Base-by-base conservation (phyloP, 2,113 vertebrate genomes). In the Bettongia penicillata region DNA sequence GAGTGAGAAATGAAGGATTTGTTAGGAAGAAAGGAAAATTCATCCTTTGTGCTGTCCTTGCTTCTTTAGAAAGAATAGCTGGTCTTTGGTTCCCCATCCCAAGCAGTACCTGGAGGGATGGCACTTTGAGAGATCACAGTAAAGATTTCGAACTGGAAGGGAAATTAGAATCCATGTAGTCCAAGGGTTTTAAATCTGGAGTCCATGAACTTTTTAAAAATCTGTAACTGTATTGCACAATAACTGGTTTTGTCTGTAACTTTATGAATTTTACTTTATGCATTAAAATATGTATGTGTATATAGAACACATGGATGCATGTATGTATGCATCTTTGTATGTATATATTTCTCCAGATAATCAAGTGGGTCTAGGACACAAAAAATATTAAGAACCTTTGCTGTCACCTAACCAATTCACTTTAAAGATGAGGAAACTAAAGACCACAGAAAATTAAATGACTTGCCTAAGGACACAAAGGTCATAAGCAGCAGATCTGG, bases 51-150 rank as follows among this genome's bases (percentile, higher is more conserved):
- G 50, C 31, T 93, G 28, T 51, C 3, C 47, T 43, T 37, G 90
- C 49, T 31, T 89, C 51, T 92, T 91, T 93, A 57, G 92, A 97
- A 91, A 94, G 49, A 93, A 26, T 48, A 89, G 22, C n/a, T 55
- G 6, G 89, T 0, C 49, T 96, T 94, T 92, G n/a, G 11, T n/a
- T 89, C 24, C 50, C 19, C 48, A 23, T 51, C 61, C 50, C 25
- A 68, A n/a, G 10, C 43, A 68, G 37, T 52, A 89, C 89, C 26
- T 51, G 90, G 84, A 50, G 2, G 43, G 52, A 94, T 24, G 12
- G 43, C 11, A 10, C n/a, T 94, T 95, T 25, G 53, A 94, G 52
- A 47, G 57, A 49, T 57, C 6, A 25, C 25, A 47, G 51, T 28
- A 49, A 48, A 52, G 90, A 77, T 43, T 43, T 84, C 43, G n/a